phyloP scores from a whole-genome alignment of 2,113 vertebrate species.

The Puffinus mauretanicus region DNA sequence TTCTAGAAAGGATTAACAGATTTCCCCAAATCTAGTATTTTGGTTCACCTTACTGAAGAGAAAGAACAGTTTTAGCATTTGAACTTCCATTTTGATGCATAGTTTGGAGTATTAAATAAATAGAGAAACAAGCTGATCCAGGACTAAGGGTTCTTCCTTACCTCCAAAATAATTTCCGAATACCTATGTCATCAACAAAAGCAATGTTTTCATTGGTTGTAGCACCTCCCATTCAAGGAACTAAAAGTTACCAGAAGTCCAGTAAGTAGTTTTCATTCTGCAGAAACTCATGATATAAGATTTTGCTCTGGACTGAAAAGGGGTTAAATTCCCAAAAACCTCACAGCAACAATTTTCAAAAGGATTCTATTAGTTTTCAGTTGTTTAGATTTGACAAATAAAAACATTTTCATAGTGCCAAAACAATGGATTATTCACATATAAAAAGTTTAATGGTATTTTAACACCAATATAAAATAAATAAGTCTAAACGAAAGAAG shows the following conservation, averaged over 20 bases:
- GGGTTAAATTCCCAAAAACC: not conserved
- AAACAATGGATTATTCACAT: not conserved
- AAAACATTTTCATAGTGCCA: not conserved
- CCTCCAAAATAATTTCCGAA: not conserved
- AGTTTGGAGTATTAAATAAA: not conserved
- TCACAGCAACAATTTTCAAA: not conserved
- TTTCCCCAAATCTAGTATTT: not conserved
- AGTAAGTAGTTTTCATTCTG: not conserved
- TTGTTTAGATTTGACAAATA: not conserved
- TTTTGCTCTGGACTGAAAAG: not conserved
- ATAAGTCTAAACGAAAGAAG: not conserved
- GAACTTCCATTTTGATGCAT: not conserved
- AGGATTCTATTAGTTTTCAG: not conserved
- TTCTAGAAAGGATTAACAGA: not conserved
- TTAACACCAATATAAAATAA: not conserved
- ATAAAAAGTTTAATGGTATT: not conserved
- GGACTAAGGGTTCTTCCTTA: not conserved
- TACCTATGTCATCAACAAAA: not conserved
- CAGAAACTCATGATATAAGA: not conserved
- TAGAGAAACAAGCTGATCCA: not conserved
- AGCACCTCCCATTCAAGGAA: not conserved
- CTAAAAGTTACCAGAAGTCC: not conserved
- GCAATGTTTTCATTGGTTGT: not conserved
- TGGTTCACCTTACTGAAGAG: not conserved
- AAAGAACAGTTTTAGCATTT: not conserved